Base-by-base conservation (phyloP, 2,797 vertebrate species). In the Microhierax caerulescens region DNA sequence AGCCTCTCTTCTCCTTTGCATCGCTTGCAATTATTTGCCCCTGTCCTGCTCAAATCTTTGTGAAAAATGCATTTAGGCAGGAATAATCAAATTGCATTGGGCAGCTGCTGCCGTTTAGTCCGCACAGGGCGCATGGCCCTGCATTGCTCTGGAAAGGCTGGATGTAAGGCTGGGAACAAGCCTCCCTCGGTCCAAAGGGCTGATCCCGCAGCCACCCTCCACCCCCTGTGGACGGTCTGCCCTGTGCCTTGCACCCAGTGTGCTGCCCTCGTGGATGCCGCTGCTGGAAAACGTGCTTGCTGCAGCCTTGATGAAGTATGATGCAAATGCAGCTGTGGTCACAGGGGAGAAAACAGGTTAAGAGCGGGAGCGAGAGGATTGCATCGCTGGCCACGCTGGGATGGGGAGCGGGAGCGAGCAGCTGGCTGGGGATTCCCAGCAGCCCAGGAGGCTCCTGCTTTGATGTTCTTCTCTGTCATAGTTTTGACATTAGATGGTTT, bases 121-220 rank as follows among this genome's bases (percentile, higher is more conserved):
- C 61, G 47, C 21, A 2, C 15, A 0, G 77, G 8, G 27, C 1
- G 0, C 1, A 13, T 25, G 59, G 20, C 12, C 75, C 27, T 4
- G 6, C 3, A 4, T 28, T 7, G 64, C 32, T 39, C 60, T 0
- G 0, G 10, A 17, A 15, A 41, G 65, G 36, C 51, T 15, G 51
- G 2, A 2, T 5, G 2, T 16, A 56, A 28, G n/a, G 11, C 37
- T 12, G 34, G 41, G 36, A 16, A 8, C 1, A 13, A 48, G 37
- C 47, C 2, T 19, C 3, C 5, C 45, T 36, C 0, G 0, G 4
- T 9, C 8, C 2, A 4, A 18, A 30, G 67, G 14, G 57, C 25
- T 32, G 54, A 27, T 32, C 25, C 53, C 21, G 11, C 5, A 20
- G 48, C 56, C 25, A 9, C 43, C 39, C 17, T 20, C 12, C 59